phyloP scores from a whole-genome alignment of 37 sponge, comb jelly and placozoan species.

The Haliclona indistincta region DNA sequence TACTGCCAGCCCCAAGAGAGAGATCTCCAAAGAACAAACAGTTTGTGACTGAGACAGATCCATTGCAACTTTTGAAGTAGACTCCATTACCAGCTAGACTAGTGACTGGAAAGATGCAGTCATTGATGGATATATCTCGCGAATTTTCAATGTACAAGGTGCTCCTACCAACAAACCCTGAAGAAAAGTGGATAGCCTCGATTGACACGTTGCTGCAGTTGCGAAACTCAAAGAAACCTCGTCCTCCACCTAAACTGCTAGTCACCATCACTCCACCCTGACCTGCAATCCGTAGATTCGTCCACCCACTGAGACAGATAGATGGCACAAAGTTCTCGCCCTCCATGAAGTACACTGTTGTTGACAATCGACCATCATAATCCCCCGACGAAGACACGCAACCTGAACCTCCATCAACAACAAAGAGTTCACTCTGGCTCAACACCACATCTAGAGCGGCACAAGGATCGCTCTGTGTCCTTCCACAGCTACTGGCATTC shows the following conservation, averaged over 20 bases:
- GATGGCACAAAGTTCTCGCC: constrained; percentile 15
- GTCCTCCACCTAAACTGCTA: not conserved
- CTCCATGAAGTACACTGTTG: constrained; percentile 33
- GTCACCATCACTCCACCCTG: constrained; percentile 7
- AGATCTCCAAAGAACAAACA: not conserved
- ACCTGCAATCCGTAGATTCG: constrained; percentile 33
- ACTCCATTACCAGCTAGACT: constrained; percentile 11
- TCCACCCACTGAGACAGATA: constrained; percentile 49
- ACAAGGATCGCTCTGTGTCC: constrained; percentile 23
- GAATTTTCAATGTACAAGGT: constrained; percentile 19
- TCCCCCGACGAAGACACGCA: not conserved
- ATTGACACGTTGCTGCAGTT: constrained; percentile 52
- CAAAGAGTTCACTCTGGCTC: constrained; percentile 9
- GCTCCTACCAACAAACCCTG: constrained; percentile 3
- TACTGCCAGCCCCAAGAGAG: too few relatives aligned
- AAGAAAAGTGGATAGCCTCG: constrained; percentile 24
- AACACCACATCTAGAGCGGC: constrained; percentile 29
- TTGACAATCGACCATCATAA: constrained; percentile 17
- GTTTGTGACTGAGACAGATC: not conserved
- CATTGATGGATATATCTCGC: constrained; percentile 7
- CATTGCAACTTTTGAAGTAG: not conserved
- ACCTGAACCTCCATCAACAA: not conserved
- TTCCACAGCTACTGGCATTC: constrained; percentile 32
- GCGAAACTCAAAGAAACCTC: constrained; percentile 30
- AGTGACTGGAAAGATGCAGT: constrained; percentile 25